phyloP scores from a whole-genome alignment of 1,140 invertebrate genomes.

The Vollenhovia emeryi region DNA sequence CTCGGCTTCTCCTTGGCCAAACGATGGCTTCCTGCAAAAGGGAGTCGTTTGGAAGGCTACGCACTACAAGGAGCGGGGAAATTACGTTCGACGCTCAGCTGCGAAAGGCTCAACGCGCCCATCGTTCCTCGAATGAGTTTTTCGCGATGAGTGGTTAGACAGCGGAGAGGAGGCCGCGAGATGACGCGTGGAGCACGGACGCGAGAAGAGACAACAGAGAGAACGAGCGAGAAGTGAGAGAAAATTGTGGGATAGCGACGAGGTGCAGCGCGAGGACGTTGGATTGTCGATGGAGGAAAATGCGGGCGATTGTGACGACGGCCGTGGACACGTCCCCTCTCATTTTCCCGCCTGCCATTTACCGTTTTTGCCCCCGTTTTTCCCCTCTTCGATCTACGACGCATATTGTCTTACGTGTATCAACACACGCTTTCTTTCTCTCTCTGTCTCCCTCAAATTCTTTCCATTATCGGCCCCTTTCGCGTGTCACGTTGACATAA shows the following conservation, averaged over 20 bases:
- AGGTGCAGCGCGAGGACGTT: constrained; percentile 12
- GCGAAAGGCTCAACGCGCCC: constrained; percentile 49
- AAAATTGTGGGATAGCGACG: constrained; percentile 42
- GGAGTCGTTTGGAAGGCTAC: constrained; percentile 1
- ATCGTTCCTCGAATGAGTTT: constrained; percentile 66
- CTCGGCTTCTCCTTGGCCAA: constrained; percentile 35
- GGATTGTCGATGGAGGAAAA: constrained; percentile 51
- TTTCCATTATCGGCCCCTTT: not conserved
- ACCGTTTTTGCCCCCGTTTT: not conserved
- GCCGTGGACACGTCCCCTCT: constrained; percentile 30
- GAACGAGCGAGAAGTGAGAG: constrained; percentile 20
- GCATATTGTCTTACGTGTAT: not conserved
- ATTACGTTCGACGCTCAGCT: constrained; percentile 28
- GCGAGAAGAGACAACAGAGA: constrained; percentile 32
- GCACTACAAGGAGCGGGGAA: not conserved
- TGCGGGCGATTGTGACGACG: constrained; percentile 35
- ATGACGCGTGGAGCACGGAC: constrained; percentile 33
- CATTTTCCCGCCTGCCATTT: constrained; percentile 25
- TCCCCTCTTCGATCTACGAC: not conserved
- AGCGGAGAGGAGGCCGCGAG: constrained; percentile 6
- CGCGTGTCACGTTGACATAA: not conserved
- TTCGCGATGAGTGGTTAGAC: constrained; percentile 59
- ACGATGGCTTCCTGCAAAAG: constrained; percentile 37
- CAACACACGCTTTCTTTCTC: not conserved
- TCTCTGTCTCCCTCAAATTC: not conserved